Evolutionary conservation across 2,888 invertebrate species (phyloP), one percentile per base, ranked within the genome.

Genomic region (Eristalis arbustorum): DNA sequence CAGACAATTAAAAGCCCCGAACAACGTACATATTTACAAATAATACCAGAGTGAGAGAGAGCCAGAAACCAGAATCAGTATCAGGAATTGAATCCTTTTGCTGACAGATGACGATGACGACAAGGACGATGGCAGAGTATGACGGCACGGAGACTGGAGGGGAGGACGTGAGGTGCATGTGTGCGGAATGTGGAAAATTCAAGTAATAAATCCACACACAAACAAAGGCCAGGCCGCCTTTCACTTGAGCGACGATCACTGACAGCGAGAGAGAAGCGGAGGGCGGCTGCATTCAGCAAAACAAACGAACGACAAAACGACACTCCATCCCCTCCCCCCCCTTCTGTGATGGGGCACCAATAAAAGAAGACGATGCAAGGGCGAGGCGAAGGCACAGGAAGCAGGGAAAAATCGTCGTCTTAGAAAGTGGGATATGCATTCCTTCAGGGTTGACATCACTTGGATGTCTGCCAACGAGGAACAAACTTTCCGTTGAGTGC

Each of bases 401-500:
- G 18, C 11, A 13, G 22, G 22, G 22, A 37, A 18, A 69, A 71
- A 62, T 63, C 66, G 62, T 78, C 31, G 31, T 31, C 49, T 49
- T 71, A 71, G 63, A 74, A 87, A 78, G 67, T 78, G 49, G 78
- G 75, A 79, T 79, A 83, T 87, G 78, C 78, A 87, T 87, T 75
- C 75, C 75, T 79, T 75, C 67, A 66, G 78, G 75, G 73, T 87
- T 87, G 87, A 79, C 83, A 87, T 79, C 78, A 73, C 72, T 83
- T 87, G 87, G 87, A 87, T 72, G 83, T 49, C 62, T 83, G 87
- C 87, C 87, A 87, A 72, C 49, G 40, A 74, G 83, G 72, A 79
- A 72, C 71, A 87, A 79, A 75, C 72, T 83, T 87, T 83, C 28
- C 75, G 67, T 78, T 83, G 83, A 87, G 87, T 87, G 83, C 78